Evolutionary conservation across 1,140 invertebrate species (phyloP), one percentile per base, ranked within the genome.

Genomic region (Drosophila lacteicornis): DNA sequence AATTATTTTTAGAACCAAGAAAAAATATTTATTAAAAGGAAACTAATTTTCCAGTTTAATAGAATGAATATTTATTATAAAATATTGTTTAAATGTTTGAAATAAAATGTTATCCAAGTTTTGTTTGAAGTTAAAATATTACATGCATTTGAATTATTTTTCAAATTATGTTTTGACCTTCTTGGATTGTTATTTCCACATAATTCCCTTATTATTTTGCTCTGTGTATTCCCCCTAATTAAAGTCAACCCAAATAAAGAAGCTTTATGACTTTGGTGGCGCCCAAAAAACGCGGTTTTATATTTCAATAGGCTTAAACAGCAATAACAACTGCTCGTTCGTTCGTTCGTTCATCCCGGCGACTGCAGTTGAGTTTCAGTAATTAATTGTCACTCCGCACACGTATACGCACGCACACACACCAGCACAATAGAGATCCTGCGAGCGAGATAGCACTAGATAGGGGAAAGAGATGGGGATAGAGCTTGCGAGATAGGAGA

Each of bases 191-290:
- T 33, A 33, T 33, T 9, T 8, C 30, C 11, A 36, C 33, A 9
- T 36, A 4, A 7, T 27, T 49, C 9, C 0, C 9, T 19, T 4
- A 45, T 4, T 15, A 15, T 56, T 38, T 45, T 3, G 25, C 40
- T 57, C 11, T 59, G 53, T 59, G 61, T 43, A 43, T 0, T 27
- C 19, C 6, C 58, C 66, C 85, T 81, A 88, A 88, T 90, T 84
- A 84, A 90, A 80, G 77, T 60, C 58, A 49, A 47, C 33, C 67
- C 58, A 27, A 62, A 65, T 71, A 55, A 55, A 38, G 75, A 74
- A 88, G 80, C 77, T 88, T 88, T 90, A 88, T 88, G 80, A 88
- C 77, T 84, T 75, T 83, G 79, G 57, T 49, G 53, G 47, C 43
- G 45, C 58, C 60, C 56, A 71, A 80, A 88, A 80, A 78, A 71